These are phyloP conservation scores for Bombus sylvicola DNA, from an alignment of 1,140 invertebrate species.

Conservation along the genomic window DNA sequence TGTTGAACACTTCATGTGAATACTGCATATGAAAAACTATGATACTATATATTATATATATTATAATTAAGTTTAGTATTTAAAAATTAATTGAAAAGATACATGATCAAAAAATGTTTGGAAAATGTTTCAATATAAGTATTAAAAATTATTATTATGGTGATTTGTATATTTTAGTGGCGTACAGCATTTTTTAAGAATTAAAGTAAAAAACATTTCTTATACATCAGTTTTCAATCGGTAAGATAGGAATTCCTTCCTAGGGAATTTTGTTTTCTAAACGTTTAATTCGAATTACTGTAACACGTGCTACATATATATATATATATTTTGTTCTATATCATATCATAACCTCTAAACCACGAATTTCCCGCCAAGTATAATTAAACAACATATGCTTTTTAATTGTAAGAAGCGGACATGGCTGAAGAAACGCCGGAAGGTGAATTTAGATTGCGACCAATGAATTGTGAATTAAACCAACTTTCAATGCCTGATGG, in stretches of 20 bases:
- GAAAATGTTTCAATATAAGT: too few species aligned
- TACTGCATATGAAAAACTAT: not conserved
- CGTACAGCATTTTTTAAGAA: too few species aligned
- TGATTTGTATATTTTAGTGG: too few species aligned
- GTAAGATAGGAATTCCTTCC: too few species aligned
- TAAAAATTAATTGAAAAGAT: too few species aligned
- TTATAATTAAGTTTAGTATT: not conserved
- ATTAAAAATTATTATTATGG: too few species aligned
- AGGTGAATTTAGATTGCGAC: constrained; percentile 68
- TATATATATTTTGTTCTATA: not conserved
- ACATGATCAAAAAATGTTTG: too few species aligned
- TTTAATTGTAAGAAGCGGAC: not conserved
- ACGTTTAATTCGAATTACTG: not conserved
- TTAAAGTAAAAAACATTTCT: not conserved
- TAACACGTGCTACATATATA: too few species aligned
- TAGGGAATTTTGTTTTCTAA: constrained; percentile 9
- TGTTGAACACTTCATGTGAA: not conserved
- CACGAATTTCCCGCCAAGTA: constrained; percentile 12
- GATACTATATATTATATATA: not conserved
- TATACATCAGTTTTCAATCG: too few species aligned
- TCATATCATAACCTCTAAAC: not conserved
- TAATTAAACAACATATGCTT: not conserved
- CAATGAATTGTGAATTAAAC: constrained; percentile 87
- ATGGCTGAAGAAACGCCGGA: constrained; percentile 58
- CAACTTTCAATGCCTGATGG: constrained; percentile 88